A percentile compares a stretch with the other conserved stretches of the same genome.
phyloP scores from a whole-genome alignment of 1,140 invertebrate genomes.

The Bactericera cockerelli region DNA sequence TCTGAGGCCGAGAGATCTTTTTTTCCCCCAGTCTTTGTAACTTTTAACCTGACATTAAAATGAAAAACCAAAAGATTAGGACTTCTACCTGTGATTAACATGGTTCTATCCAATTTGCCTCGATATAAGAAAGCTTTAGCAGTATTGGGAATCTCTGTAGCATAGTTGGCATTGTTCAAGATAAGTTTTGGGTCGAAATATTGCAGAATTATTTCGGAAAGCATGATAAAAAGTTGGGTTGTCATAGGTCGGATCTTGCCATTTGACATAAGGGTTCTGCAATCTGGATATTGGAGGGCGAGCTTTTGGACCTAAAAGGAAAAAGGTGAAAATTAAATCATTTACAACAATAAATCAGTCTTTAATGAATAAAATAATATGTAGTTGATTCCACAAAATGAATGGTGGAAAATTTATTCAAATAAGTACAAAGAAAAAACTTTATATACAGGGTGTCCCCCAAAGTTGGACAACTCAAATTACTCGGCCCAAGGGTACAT shows the following conservation, averaged over 20 bases:
- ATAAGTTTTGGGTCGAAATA: neutral
- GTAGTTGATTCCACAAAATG: too few relatives aligned
- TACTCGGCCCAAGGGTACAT: too few relatives aligned
- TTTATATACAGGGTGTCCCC: too few relatives aligned
- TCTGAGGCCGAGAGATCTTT: too few relatives aligned
- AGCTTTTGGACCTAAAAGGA: neutral
- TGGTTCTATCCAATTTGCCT: slow-evolving; percentile 4
- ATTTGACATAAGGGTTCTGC: neutral
- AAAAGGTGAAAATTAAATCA: neutral
- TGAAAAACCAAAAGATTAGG: too few relatives aligned
- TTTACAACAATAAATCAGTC: too few relatives aligned
- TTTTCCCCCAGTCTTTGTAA: too few relatives aligned
- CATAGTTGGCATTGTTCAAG: neutral
- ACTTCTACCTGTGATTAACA: neutral
- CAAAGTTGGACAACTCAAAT: too few relatives aligned
- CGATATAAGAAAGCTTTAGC: neutral
- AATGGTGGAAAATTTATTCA: too few relatives aligned
- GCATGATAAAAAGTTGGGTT: neutral
- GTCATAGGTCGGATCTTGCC: neutral
- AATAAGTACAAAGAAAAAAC: too few relatives aligned
- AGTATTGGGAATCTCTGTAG: neutral
- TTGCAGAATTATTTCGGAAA: neutral
- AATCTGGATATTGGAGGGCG: neutral
- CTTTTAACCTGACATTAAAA: too few relatives aligned
- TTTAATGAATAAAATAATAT: too few relatives aligned